These are phyloP conservation scores for Acleris cristana DNA, from an alignment of 2,888 invertebrate species.

Conservation along the genomic window DNA sequence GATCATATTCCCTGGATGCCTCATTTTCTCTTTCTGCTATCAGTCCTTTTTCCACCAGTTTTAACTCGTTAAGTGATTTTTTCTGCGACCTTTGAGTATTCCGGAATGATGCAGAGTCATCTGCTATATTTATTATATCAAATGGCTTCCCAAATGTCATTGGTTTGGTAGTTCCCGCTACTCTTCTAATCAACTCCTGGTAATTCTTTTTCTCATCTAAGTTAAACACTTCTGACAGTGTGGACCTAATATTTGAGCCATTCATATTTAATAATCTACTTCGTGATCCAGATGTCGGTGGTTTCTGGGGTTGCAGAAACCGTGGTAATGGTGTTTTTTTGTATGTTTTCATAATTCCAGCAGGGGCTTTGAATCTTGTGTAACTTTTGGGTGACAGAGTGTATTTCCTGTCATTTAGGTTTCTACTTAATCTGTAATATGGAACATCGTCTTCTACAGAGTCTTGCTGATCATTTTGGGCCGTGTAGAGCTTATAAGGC, in stretches of 20 bases:
- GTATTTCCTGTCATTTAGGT: constrained; percentile 54
- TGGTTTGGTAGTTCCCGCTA: constrained; percentile 60
- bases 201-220: constrained; percentile 84
- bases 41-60: constrained; percentile 61
- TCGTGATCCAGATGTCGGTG: constrained; percentile 55
- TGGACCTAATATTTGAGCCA: constrained; percentile 61
- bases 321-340: constrained; percentile 63
- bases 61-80: constrained; percentile 66
- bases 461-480: constrained; percentile 51
- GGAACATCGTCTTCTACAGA: constrained; percentile 52
- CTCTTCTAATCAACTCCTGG: constrained; percentile 78
- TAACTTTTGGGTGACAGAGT: constrained; percentile 60
- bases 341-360: constrained; percentile 70
- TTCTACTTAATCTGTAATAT: constrained; percentile 61
- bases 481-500: constrained; percentile 62
- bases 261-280: constrained; percentile 62
- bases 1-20: constrained; percentile 66
- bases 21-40: constrained; percentile 59
- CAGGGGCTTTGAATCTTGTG: constrained; percentile 66
- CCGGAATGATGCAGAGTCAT: constrained; percentile 66
- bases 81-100: constrained; percentile 65
- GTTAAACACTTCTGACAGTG: constrained; percentile 79
- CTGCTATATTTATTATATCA: constrained; percentile 64
- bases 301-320: constrained; percentile 64
- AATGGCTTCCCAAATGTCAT: constrained; percentile 51